Percentiles rank a stretch among this genome's conserved stretches.
Evolutionary conservation across 2,797 vertebrate species (phyloP).

Genomic region (Leontocebus nigricollis): DNA sequence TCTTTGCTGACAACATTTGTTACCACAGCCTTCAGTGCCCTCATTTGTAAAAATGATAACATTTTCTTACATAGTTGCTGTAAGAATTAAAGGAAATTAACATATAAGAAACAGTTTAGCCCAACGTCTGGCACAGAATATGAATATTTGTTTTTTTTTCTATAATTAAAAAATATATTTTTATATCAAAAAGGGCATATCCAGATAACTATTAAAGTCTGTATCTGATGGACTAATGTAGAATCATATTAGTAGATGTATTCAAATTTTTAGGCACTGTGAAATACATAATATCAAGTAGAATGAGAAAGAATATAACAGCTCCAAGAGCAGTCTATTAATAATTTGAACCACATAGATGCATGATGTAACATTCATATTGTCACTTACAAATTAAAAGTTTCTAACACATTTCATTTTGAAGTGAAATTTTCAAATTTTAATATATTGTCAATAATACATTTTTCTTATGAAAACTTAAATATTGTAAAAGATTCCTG

Average conservation of each 20-base stretch:
- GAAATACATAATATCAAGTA: not conserved
- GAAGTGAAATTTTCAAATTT: not conserved
- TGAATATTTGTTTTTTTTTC: not conserved
- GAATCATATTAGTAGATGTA: not conserved
- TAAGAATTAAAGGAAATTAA: constrained; percentile 9
- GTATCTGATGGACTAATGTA: not conserved
- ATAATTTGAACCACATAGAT: not conserved
- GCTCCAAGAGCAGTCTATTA: not conserved
- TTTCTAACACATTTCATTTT: not conserved
- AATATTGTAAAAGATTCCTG: not conserved
- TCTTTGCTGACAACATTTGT: not conserved
- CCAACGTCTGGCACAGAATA: not conserved
- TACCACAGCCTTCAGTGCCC: not conserved
- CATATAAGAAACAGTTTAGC: not conserved
- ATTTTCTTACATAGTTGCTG: not conserved
- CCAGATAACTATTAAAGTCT: not conserved
- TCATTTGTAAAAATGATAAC: not conserved
- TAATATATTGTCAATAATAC: not conserved
- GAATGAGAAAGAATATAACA: not conserved
- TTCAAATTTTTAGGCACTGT: not conserved
- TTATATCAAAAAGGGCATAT: not conserved
- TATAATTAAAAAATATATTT: not conserved
- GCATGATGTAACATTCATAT: not conserved
- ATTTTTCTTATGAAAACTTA: not conserved
- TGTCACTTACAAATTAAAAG: not conserved